Percentiles rank a stretch among this genome's conserved stretches.
Conservation (phyloP, 2,888 invertebrate species). For the Leptinotarsa tumamoca region DNA sequence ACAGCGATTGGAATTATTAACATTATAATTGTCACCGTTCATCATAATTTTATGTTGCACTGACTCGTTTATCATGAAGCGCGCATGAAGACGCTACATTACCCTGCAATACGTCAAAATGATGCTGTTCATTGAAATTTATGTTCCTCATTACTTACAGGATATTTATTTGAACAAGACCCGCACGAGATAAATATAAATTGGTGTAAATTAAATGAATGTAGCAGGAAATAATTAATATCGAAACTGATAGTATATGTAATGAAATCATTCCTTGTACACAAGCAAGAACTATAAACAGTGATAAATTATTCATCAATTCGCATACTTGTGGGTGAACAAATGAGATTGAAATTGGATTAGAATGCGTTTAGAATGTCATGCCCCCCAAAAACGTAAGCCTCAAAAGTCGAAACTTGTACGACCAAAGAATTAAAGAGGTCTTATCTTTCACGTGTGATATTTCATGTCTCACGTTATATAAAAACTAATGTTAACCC, state of each 20-base stretch:
- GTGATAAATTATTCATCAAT: background rate
- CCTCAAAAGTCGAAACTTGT: too few relatives aligned
- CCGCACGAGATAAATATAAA: slow-evolving; percentile 4
- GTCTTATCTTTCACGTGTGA: too few relatives aligned
- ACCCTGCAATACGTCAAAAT: slow-evolving; percentile 27
- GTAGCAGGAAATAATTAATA: slow-evolving; percentile 7
- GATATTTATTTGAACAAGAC: slow-evolving; percentile 16
- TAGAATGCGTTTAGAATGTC: too few relatives aligned
- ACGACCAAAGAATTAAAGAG: too few relatives aligned
- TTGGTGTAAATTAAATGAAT: slow-evolving; percentile 7
- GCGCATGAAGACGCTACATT: slow-evolving; percentile 28
- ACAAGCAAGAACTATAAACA: background rate
- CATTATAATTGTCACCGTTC: slow-evolving; percentile 26
- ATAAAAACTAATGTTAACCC: too few relatives aligned
- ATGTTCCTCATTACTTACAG: slow-evolving; percentile 23
- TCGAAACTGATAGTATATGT: slow-evolving; percentile 3
- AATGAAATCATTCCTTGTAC: background rate
- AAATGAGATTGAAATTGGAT: too few relatives aligned
- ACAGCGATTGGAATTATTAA: slow-evolving; percentile 23
- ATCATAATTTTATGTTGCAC: slow-evolving; percentile 25
- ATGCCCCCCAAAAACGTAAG: too few relatives aligned
- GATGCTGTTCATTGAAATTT: slow-evolving; percentile 27
- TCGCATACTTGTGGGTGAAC: background rate
- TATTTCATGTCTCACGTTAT: too few relatives aligned
- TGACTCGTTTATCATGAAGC: slow-evolving; percentile 10